Evolutionary conservation across 2,888 invertebrate species (phyloP), one percentile per base, ranked within the genome.

Genomic region (Plebejus anna): DNA sequence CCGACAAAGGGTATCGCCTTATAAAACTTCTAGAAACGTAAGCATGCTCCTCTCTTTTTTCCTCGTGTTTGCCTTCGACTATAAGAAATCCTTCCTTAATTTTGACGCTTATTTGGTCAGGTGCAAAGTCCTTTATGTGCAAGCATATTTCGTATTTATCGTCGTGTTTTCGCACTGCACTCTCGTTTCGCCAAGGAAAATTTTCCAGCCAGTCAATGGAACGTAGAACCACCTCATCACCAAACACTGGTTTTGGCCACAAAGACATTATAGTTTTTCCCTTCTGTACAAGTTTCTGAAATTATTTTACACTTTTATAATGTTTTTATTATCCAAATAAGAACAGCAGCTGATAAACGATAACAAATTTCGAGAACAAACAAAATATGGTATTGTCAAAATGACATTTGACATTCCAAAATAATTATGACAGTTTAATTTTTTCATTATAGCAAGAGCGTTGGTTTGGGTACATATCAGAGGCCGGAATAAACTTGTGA

Each of bases 141-240:
- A 91, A 80, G 77, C 82, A 81, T 77, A 90, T 86, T 81, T 88
- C 88, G 78, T 88, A 90, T 78, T 83, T 88, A 80, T 89, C 86
- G 57, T 83, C 83, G 16, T 85, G 83, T 1, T 79, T 81, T 75
- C 82, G 85, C 16, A 87, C 79, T 0, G 81, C 79, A 70, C 85
- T 86, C 76, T 89, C 89, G 78, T 89, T 86, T 77, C 84, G 83
- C 90, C 90, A 90, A 4, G 89, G 89, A 70, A 90, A 87, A 78
- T 89, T 88, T 78, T 89, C 91, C 42, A 90, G 79, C 90, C 90
- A 90, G 78, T 91, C 91, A 73, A 91, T 87, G 1, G 91, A 91
- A 73, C 86, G 85, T 61, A 91, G 79, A 32, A 90, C 81, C 22
- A 89, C 80, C 81, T 91, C 91, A 78, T 90, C 90, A 2, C 88